Evolutionary conservation across 2,888 invertebrate genomes (phyloP).

Genomic region (Malthinus seriepunctatus): DNA sequence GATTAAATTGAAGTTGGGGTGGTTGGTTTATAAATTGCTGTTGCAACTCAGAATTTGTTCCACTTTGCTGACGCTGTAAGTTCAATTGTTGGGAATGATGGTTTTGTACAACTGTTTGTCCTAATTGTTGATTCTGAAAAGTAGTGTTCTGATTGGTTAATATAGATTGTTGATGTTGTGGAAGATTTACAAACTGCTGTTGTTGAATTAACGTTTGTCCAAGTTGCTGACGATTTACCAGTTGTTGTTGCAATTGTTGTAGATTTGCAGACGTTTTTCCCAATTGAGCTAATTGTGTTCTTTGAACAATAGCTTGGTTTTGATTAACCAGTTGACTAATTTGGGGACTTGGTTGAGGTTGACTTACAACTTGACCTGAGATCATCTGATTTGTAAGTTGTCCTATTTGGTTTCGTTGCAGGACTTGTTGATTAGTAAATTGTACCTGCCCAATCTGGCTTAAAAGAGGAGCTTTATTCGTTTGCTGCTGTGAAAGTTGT

Average conservation of each 20-base stretch:
- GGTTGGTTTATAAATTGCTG: slow-evolving; percentile 46
- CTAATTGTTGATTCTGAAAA: slow-evolving; percentile 2
- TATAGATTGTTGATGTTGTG: not conserved
- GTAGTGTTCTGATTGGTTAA: slow-evolving; percentile 9
- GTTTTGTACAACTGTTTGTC: not conserved
- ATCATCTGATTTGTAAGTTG: slow-evolving; percentile 14
- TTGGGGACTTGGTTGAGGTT: slow-evolving; percentile 16
- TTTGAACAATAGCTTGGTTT: slow-evolving; percentile 32
- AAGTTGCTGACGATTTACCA: slow-evolving; percentile 19
- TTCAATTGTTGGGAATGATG: slow-evolving; percentile 52
- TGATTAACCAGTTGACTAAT: slow-evolving; percentile 18
- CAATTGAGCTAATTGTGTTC: slow-evolving; percentile 21
- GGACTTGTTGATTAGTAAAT: slow-evolving; percentile 12
- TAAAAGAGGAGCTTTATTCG: slow-evolving; percentile 10
- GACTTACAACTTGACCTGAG: slow-evolving; percentile 1
- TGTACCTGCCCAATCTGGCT: slow-evolving; percentile 7
- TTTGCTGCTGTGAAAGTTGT: slow-evolving; percentile 17
- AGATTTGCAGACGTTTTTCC: slow-evolving; percentile 13
- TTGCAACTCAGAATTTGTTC: slow-evolving; percentile 40
- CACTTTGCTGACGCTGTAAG: not conserved
- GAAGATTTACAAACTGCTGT: slow-evolving; percentile 6
- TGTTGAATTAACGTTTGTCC: slow-evolving; percentile 12
- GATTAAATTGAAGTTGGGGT: slow-evolving; percentile 35
- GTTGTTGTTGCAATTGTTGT: slow-evolving; percentile 27
- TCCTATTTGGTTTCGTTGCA: slow-evolving; percentile 13